Base-by-base conservation (phyloP, 2,797 vertebrate species). In the Neosilurus mollespiculum region DNA sequence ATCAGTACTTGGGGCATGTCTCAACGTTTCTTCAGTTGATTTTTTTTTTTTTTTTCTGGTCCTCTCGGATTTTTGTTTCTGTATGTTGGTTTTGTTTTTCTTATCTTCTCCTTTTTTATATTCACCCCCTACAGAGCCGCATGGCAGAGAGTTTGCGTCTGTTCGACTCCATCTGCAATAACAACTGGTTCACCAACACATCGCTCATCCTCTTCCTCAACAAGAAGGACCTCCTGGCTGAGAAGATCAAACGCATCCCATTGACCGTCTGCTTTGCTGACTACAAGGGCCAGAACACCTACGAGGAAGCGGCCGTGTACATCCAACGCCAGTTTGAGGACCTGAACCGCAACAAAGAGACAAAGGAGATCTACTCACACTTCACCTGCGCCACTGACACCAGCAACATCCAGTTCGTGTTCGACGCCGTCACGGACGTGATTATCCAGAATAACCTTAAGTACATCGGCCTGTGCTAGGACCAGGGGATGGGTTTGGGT, bases 361-460 rank as follows among this genome's bases (percentile, higher is more conserved):
- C 98, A 93, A 99, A 99, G 96, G 98, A 99, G 92, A 99, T 99
- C 93, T 99, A 99, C 91, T 99, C 98, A 3, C 98, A 99, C 92
- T 99, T 99, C 95, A 99, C 98, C 91, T 99, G 98, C 78, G 98
- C 98, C 93, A 99, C 98, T 56, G 98, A 99, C 92, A 99, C 98
- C 95, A 99, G 98, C 96, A 99, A 99, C 95, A 99, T 99, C 95
- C 98, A 99, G 89, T 99, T 99, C 93, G 98, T 99, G 91, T 99
- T 99, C 87, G 98, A 99, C 78, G 98, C 98, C 30, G 98, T 99
- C 92, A 99, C 98, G 93, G 98, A 99, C 89, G 98, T 99, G 94
- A 99, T 99, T 91, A 99, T 99, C 92, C 98, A 99, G 94, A 99
- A 99, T 95, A 99, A 99, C 95, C 97, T 99, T 88, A 99, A 99